These are phyloP conservation scores for Oenanthe oenanthe DNA, from an alignment of 2,113 vertebrate species.

Conservation along the genomic window DNA sequence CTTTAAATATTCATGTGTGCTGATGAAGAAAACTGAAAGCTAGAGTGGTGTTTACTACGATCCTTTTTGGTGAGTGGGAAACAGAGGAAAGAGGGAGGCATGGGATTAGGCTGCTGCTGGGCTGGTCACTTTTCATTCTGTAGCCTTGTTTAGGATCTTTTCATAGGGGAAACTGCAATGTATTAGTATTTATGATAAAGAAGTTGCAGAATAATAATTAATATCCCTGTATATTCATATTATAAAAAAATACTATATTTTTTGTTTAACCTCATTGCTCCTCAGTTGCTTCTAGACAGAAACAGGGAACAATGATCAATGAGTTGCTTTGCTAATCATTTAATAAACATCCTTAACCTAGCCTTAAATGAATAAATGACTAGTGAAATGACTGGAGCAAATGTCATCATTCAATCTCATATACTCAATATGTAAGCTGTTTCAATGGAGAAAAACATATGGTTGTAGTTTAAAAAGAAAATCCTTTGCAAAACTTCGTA, in stretches of 20 bases:
- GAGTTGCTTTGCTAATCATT: conserved; percentile 50
- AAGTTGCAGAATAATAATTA: not conserved
- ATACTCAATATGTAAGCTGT: conserved; percentile 41
- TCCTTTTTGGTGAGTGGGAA: not conserved
- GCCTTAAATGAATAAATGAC: conserved; percentile 62
- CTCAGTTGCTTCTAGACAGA: not conserved
- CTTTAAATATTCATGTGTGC: not conserved
- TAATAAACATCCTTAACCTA: conserved; percentile 50
- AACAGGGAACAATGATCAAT: conserved; percentile 25
- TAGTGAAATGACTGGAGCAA: conserved; percentile 64
- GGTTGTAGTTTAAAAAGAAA: conserved; percentile 73
- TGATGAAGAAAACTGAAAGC: not conserved
- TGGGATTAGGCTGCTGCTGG: not conserved
- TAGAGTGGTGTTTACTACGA: fast-evolving
- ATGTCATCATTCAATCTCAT: conserved; percentile 67
- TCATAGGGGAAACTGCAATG: not conserved
- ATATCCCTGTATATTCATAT: not conserved
- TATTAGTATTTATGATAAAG: not conserved
- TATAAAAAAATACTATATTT: not conserved
- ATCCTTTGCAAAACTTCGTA: conserved; percentile 60
- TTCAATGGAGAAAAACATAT: conserved; percentile 66
- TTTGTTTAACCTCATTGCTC: not conserved
- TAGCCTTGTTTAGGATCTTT: not conserved
- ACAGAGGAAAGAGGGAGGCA: not conserved
- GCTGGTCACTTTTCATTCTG: not conserved